Base-by-base conservation (phyloP, 2,113 vertebrate genomes). In the Seriola dumerili region DNA sequence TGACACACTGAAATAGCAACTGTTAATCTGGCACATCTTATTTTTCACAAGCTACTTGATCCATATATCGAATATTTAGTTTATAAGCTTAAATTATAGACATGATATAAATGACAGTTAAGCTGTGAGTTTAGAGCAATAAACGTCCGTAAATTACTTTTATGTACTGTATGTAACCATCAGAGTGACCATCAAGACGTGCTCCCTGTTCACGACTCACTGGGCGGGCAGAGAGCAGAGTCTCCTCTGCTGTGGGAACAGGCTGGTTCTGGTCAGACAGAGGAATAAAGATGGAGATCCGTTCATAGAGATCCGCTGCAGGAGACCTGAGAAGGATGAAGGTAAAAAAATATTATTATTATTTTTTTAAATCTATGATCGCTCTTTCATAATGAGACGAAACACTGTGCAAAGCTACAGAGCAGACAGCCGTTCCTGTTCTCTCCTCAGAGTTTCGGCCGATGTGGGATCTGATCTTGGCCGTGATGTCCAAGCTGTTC, bases 381-480 rank as follows among this genome's bases (percentile, higher is more conserved):
- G 4, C 13, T 57, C 32, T 34, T 50, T 65, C 23, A 34, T 23
- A 40, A 10, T 40, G 14, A 12, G 12, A 52, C 17, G 5, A n/a
- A 62, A 55, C 29, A 3, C 12, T 2, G 21, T 57, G 2, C 3
- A 63, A 4, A 8, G 19, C 54, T 10, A 5, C 21, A 4, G 13
- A 1, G 50, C 58, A 48, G 0, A 21, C 64, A 7, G 6, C 46
- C 34, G 48, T 23, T 34, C 29, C 50, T 36, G 34, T 58, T 50
- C 63, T 58, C 23, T 59, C 44, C 29, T 42, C 59, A 80, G 76
- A 59, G 23, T 80, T 80, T 59, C 14, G 38, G 14, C 50, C 40
- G 32, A 4, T 52, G 58, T 85, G 83, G 83, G 76, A 85, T 65
- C 76, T 85, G 83, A 80, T 80, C 65, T 50, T 85, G 58, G 65